Evolutionary conservation across 2,888 invertebrate genomes (phyloP), one percentile per base, ranked within the genome.

Genomic region (Aporophyla nigra): DNA sequence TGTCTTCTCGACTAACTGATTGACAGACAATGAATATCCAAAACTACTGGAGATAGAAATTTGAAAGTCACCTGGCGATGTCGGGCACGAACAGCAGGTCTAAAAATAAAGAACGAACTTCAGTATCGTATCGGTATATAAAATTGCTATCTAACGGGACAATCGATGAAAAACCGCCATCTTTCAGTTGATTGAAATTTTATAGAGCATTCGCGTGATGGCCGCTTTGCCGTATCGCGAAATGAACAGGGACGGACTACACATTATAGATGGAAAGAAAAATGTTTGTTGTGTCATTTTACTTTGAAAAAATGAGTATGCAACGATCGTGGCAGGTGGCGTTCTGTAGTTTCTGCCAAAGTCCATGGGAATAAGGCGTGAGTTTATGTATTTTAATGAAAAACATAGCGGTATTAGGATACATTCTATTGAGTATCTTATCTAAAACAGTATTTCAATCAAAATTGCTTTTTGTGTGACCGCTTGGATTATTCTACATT

Each of bases 151-250:
- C 74, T 80, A 87, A 86, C 78, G 82, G 75, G 83, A 90, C 87
- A 93, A 93, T 94, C 94, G 91, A 94, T 94, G 91, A 94, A 95
- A 95, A 95, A 94, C 88, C 90, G 82, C 84, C 88, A 89, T 90
- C 90, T 92, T 92, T 92, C 87, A 78, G 88, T 91, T 89, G 88
- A 92, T 92, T 91, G 91, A 91, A 93, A 92, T 91, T 93, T 94
- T 94, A 94, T 94, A 82, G 93, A 91, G 86, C 71, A 76, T 89
- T 95, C 87, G 94, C 95, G 94, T 95, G 95, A 89, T 90, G 79
- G 82, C 68, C 75, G 78, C 86, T 76, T 78, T 87, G 71, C 81
- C 82, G 79, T 84, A 80, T 79, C 63, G 82, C 73, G 71, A 78
- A 77, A 67, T n/a, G 19, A 12, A 19, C 90, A 87, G 90, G 74